phyloP scores from a whole-genome alignment of 2,888 invertebrate species.

The Sphecodes monilicornis region DNA sequence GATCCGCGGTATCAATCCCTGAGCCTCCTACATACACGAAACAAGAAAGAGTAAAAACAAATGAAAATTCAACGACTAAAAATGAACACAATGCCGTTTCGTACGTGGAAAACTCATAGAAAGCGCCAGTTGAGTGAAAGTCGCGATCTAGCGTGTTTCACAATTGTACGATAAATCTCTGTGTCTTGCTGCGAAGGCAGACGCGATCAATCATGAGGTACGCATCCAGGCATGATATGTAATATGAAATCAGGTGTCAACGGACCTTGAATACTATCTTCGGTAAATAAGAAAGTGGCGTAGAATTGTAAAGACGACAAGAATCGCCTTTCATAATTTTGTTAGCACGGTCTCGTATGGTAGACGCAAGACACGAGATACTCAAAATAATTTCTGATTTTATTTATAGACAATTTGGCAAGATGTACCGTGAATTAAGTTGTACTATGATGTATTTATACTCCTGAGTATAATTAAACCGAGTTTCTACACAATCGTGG shows the following conservation, averaged over 20 bases:
- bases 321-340: neutral
- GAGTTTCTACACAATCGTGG: neutral
- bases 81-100: neutral
- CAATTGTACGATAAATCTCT: slow-evolving; percentile 9
- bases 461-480: neutral
- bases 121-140: slow-evolving; percentile 22
- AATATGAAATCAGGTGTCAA: slow-evolving; percentile 27
- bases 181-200: neutral
- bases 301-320: neutral
- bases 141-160: slow-evolving; percentile 10
- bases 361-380: neutral
- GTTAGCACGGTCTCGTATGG: neutral
- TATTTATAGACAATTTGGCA: neutral
- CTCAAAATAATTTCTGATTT: neutral
- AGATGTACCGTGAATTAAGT: neutral
- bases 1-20: slow-evolving; percentile 94
- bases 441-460: neutral
- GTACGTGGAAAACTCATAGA: slow-evolving; percentile 30
- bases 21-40: slow-evolving; percentile 87
- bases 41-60: neutral
- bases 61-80: neutral
- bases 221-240: slow-evolving; percentile 12
- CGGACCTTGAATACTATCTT: neutral
- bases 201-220: slow-evolving; percentile 2
- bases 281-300: neutral